Percentiles rank a stretch among this genome's conserved stretches.
Conservation (phyloP, 2,113 vertebrate species). For the Oplegnathus fasciatus region DNA sequence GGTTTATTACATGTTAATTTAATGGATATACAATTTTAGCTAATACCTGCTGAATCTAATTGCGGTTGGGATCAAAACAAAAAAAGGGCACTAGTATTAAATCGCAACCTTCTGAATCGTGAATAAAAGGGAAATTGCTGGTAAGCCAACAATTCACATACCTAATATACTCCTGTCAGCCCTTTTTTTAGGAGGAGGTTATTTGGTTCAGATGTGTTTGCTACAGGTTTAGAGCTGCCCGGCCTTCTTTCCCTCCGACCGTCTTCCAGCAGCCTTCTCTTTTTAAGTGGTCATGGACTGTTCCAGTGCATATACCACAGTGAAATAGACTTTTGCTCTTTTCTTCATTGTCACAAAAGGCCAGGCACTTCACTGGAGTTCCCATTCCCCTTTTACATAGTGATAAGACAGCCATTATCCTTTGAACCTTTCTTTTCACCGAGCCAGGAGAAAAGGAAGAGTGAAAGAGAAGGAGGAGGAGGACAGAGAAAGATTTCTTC, state of each 20-base stretch:
- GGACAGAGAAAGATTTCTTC: slow-evolving; percentile 84
- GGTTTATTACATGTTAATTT: neutral
- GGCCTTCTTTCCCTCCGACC: slow-evolving; percentile 53
- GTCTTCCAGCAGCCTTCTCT: slow-evolving; percentile 63
- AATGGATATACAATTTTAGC: neutral
- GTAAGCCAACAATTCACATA: slow-evolving; percentile 43
- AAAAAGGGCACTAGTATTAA: neutral
- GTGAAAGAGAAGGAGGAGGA: slow-evolving; percentile 80
- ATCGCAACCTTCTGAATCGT: slow-evolving; percentile 17
- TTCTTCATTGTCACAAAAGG: slow-evolving; percentile 86
- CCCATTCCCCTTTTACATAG: slow-evolving; percentile 84
- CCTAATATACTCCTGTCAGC: slow-evolving; percentile 33
- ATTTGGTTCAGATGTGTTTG: slow-evolving; percentile 68
- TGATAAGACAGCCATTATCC: slow-evolving; percentile 87
- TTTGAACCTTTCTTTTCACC: slow-evolving; percentile 83
- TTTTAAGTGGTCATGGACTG: slow-evolving; percentile 77
- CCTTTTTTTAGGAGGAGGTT: slow-evolving; percentile 53
- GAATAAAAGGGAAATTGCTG: slow-evolving; percentile 28
- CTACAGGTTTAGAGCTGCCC: slow-evolving; percentile 68
- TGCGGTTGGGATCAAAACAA: neutral
- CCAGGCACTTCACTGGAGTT: slow-evolving; percentile 82
- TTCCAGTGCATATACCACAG: slow-evolving; percentile 79
- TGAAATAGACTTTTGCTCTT: slow-evolving; percentile 83
- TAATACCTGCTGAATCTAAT: neutral
- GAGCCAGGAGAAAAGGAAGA: slow-evolving; percentile 81